A percentile compares a stretch with the other conserved stretches of the same genome.
Conservation (phyloP, 2,888 invertebrate genomes). For the Heliconius sara region DNA sequence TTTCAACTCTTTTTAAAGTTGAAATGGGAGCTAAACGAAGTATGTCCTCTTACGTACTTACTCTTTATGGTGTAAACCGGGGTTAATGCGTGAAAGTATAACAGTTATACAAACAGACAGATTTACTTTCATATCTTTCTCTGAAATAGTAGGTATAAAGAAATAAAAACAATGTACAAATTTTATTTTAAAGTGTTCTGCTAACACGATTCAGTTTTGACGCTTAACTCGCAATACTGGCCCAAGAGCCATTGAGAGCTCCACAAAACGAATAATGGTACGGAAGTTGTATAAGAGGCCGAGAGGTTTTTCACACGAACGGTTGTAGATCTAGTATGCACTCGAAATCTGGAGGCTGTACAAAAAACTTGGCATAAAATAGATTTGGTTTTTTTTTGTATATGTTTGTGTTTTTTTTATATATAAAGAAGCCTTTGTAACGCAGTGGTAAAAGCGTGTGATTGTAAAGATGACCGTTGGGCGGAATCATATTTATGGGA, state of each 20-base stretch:
- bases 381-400: background rate
- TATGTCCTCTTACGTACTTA: too few species aligned
- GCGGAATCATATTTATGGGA: background rate
- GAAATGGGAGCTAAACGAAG: too few species aligned
- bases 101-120: background rate
- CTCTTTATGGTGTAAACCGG: too few species aligned
- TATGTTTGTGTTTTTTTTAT: background rate
- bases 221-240: slow-evolving; percentile 30
- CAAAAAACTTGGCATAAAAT: slow-evolving; percentile 16
- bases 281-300: slow-evolving; percentile 31
- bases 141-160: background rate
- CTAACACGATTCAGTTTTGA: slow-evolving; percentile 21
- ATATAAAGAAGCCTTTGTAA: background rate
- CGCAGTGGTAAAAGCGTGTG: background rate
- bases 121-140: background rate
- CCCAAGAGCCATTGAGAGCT: slow-evolving; percentile 31
- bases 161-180: background rate
- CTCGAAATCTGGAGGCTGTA: slow-evolving; percentile 1
- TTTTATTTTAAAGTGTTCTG: slow-evolving; percentile 4
- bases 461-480: background rate
- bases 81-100: background rate
- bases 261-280: slow-evolving; percentile 24
- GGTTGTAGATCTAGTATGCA: slow-evolving; percentile 24
- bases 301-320: slow-evolving; percentile 27
- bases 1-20: too few species aligned